phyloP scores from a whole-genome alignment of 2,113 vertebrate genomes.

The Aphyosemion australe region DNA sequence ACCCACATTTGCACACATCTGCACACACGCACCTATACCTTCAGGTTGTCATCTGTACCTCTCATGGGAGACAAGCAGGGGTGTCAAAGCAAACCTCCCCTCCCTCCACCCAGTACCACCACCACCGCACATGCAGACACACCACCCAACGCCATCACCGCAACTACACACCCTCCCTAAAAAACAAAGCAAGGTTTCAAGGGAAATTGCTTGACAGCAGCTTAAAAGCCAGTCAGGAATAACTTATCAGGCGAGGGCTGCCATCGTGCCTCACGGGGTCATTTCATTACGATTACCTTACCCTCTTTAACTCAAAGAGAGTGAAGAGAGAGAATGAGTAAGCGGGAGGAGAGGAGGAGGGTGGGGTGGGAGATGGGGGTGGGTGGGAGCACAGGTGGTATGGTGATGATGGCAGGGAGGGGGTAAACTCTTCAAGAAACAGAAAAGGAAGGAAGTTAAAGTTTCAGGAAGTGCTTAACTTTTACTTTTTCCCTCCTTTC shows the following conservation, averaged over 20 bases:
- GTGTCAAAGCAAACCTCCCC: slow-evolving; percentile 72
- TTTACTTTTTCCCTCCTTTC: slow-evolving; percentile 71
- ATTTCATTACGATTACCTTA: slow-evolving; percentile 82
- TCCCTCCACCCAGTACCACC: slow-evolving; percentile 13
- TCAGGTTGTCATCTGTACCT: slow-evolving; percentile 79
- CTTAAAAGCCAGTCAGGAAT: slow-evolving; percentile 84
- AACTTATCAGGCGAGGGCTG: slow-evolving; percentile 81
- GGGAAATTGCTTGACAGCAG: slow-evolving; percentile 83
- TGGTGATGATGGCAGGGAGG: slow-evolving; percentile 56
- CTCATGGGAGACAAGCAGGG: slow-evolving; percentile 79
- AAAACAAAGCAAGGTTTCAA: slow-evolving; percentile 82
- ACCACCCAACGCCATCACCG: slow-evolving; percentile 41
- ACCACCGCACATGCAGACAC: slow-evolving; percentile 48
- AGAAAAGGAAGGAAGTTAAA: slow-evolving; percentile 69
- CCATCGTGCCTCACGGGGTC: slow-evolving; percentile 80
- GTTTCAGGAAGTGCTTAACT: slow-evolving; percentile 80
- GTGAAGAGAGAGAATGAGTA: slow-evolving; percentile 70
- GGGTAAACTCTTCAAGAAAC: slow-evolving; percentile 74
- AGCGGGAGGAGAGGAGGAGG: slow-evolving; percentile 21
- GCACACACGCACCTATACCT: slow-evolving; percentile 70
- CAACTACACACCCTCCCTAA: slow-evolving; percentile 66
- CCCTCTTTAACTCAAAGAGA: slow-evolving; percentile 79
- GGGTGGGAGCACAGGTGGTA: slow-evolving; percentile 50
- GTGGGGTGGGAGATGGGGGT: background rate
- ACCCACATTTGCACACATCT: slow-evolving; percentile 34